Conservation (phyloP, 1,140 invertebrate species). For the Aphis craccivora region DNA sequence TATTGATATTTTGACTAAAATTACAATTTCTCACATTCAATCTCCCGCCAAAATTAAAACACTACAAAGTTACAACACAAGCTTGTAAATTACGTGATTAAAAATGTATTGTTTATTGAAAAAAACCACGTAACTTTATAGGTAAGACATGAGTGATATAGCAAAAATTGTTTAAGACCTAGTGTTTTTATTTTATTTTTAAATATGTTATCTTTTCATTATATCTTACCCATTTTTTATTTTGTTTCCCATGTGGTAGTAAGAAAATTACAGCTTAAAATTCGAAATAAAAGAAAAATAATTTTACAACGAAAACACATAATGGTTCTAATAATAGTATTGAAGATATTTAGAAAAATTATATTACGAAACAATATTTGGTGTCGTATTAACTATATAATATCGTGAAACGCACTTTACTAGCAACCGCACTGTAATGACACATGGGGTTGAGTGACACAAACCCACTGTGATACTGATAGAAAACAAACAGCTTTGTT, state of each 20-base stretch:
- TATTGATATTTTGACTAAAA: background rate
- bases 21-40: background rate
- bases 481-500: background rate
- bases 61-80: background rate
- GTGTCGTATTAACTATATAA: background rate
- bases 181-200: background rate
- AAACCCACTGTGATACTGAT: background rate
- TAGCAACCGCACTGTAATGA: slow-evolving; percentile 23
- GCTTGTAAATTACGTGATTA: background rate
- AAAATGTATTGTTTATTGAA: background rate
- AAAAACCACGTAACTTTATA: background rate
- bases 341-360: background rate
- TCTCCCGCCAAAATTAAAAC: background rate
- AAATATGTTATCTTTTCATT: background rate
- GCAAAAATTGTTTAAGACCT: background rate
- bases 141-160: background rate
- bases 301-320: background rate
- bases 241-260: slow-evolving; percentile 13
- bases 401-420: background rate
- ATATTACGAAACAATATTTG: background rate
- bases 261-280: background rate
- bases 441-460: slow-evolving; percentile 29
- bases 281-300: background rate
- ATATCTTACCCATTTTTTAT: slow-evolving; percentile 11
- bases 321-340: background rate